Evolutionary conservation across 2,113 vertebrate species (phyloP).

Genomic region (Aegypius monachus): DNA sequence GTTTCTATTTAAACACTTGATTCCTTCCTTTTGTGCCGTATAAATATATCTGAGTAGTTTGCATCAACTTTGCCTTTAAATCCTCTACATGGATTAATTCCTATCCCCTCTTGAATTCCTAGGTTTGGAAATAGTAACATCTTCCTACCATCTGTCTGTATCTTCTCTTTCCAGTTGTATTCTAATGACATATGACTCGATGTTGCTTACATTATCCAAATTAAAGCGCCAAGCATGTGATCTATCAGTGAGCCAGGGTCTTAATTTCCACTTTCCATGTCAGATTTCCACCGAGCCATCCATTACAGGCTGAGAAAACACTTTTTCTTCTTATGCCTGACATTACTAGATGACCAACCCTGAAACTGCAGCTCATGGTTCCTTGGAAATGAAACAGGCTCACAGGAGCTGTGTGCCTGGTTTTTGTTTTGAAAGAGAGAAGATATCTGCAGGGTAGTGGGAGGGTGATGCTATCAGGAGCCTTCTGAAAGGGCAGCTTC

Average conservation of each 20-base stretch:
- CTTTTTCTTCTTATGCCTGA: not conserved
- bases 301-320: not conserved
- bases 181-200: not conserved
- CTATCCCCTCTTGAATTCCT: constrained; percentile 5
- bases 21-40: not conserved
- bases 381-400: not conserved
- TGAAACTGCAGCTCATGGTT: not conserved
- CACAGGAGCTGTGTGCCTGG: not conserved
- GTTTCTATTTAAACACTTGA: constrained; percentile 27
- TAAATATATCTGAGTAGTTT: not conserved
- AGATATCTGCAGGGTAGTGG: not conserved
- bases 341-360: not conserved
- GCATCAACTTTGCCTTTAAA: constrained; percentile 18
- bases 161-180: constrained; percentile 23
- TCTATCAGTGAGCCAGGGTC: not conserved
- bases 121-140: not conserved
- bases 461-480: not conserved
- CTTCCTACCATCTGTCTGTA: constrained; percentile 33
- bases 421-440: not conserved
- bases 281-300: constrained; percentile 22
- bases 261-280: constrained; percentile 47
- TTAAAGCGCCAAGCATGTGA: not conserved
- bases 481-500: not conserved
- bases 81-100: not conserved
- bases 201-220: constrained; percentile 17